Evolutionary conservation across 2,113 vertebrate genomes (phyloP), one percentile per base, ranked within the genome.

Genomic region (Centrocercus urophasianus): DNA sequence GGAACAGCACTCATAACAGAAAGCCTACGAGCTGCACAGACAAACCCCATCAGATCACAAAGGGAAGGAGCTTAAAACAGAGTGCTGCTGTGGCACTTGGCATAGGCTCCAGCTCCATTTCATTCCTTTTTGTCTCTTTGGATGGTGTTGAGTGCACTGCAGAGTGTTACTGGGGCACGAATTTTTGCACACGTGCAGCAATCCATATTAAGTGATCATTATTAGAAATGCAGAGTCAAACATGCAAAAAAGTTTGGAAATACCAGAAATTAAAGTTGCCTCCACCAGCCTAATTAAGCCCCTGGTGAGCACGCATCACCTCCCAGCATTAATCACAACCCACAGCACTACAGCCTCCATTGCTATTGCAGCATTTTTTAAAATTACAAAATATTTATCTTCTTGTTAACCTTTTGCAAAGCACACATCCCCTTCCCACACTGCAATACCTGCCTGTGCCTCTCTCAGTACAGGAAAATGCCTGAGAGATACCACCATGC

Each of bases 251-350:
- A 85, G 50, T 61, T 75, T n/a, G 50, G 36, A 78, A 85, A 90
- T 3, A 81, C 30, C 38, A 43, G 43, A 42, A 93, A 88, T 92
- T 72, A 87, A 84, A 40, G 43, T 56, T 90, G 86, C 79, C 27
- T 87, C 71, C 60, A 32, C 60, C 79, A 87, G 36, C 75, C 32
- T 95, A 95, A 94, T 92, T 64, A 92, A 56, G 83, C 83, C 94
- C 89, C 79, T 85, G 79, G 86, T 92, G 92, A 87, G 60, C 22
- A 24, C 3, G 6, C 45, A 50, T 61, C 32, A 32, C 15, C 43
- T 81, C 75, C 61, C 48, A 65, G 75, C 79, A 81, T 84, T 88
- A 74, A 94, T 90, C 72, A 78, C 56, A 63, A 27, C 83, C 75
- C 38, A 7, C 83, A 76, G 13, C 47, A 43, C 59, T 43, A 36